Percentiles rank a stretch among this genome's conserved stretches.
Conservation (phyloP, 2,797 vertebrate genomes). For the Characodon lateralis region DNA sequence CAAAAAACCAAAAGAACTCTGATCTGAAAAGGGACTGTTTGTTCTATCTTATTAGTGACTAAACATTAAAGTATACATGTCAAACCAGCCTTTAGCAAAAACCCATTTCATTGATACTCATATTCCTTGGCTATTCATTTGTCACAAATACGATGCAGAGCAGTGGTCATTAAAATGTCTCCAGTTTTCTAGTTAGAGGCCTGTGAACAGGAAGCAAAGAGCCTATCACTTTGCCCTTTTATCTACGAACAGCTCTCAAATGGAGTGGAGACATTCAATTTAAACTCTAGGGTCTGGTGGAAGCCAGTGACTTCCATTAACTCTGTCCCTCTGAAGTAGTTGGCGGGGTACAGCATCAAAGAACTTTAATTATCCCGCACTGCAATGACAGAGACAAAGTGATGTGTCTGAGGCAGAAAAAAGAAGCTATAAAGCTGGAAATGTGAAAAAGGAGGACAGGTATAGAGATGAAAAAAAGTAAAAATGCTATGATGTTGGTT, state of each 20-base stretch:
- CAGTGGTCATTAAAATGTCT: conserved; percentile 55
- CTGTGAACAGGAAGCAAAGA: conserved; percentile 59
- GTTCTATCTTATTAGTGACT: conserved; percentile 6
- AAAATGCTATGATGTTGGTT: conserved; percentile 43
- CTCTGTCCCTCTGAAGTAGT: conserved; percentile 61
- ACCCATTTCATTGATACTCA: conserved; percentile 37
- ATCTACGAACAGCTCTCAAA: conserved; percentile 64
- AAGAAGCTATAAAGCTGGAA: conserved; percentile 15
- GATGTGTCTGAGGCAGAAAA: conserved; percentile 29
- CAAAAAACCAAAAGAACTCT: conserved; percentile 26
- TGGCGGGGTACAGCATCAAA: conserved; percentile 62
- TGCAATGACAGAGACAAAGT: conserved; percentile 48
- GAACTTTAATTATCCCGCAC: conserved; percentile 68
- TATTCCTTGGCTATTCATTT: conserved; percentile 42
- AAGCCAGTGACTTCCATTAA: conserved; percentile 69
- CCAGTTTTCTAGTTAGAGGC: conserved; percentile 57
- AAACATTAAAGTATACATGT: conserved; percentile 15
- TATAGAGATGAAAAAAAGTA: conserved; percentile 20
- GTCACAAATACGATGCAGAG: conserved; percentile 49
- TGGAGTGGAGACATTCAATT: conserved; percentile 73
- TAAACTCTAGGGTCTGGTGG: conserved; percentile 65
- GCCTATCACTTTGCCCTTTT: conserved; percentile 65
- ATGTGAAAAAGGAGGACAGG: conserved; percentile 19
- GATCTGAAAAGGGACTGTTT: conserved; percentile 38
- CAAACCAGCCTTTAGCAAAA: conserved; percentile 18